phyloP scores from a whole-genome alignment of 1,140 invertebrate genomes.

The Drosophila asahinai region DNA sequence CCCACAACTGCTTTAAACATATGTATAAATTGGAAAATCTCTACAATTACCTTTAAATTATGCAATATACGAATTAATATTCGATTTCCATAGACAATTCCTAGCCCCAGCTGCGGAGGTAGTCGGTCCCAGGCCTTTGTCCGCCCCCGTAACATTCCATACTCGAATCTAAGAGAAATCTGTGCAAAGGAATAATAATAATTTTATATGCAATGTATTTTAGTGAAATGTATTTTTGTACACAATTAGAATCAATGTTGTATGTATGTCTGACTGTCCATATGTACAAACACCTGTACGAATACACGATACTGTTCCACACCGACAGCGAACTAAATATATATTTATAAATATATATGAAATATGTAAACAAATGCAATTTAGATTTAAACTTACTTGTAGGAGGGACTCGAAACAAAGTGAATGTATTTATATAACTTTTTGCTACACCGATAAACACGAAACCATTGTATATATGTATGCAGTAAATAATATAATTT shows the following conservation, averaged over 20 bases:
- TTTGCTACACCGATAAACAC: conserved; percentile 62
- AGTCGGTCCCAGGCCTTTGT: conserved; percentile 49
- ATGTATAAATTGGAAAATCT: too few relatives aligned
- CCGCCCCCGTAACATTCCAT: conserved; percentile 40
- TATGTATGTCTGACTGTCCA: conserved; percentile 40
- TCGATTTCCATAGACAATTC: conserved; percentile 4
- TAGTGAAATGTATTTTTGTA: conserved; percentile 83
- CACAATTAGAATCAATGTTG: conserved; percentile 60
- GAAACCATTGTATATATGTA: conserved; percentile 42
- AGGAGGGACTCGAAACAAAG: conserved; percentile 24
- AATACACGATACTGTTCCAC: conserved; percentile 34
- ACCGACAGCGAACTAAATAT: conserved; percentile 43
- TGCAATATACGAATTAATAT: background rate
- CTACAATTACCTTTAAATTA: background rate
- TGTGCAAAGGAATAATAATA: conserved; percentile 69
- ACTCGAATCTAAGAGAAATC: conserved; percentile 61
- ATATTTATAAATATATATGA: conserved; percentile 51
- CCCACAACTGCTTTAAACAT: too few relatives aligned
- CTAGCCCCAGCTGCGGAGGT: background rate
- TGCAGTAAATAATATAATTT: conserved; percentile 56
- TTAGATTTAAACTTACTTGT: conserved; percentile 27
- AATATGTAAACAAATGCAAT: conserved; percentile 49
- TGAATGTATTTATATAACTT: conserved; percentile 61
- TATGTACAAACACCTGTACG: conserved; percentile 41
- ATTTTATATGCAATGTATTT: conserved; percentile 78